These are phyloP conservation scores for Aphelenchoides avenae DNA, from an alignment of 1,140 invertebrate genomes.

Conservation along the genomic window DNA sequence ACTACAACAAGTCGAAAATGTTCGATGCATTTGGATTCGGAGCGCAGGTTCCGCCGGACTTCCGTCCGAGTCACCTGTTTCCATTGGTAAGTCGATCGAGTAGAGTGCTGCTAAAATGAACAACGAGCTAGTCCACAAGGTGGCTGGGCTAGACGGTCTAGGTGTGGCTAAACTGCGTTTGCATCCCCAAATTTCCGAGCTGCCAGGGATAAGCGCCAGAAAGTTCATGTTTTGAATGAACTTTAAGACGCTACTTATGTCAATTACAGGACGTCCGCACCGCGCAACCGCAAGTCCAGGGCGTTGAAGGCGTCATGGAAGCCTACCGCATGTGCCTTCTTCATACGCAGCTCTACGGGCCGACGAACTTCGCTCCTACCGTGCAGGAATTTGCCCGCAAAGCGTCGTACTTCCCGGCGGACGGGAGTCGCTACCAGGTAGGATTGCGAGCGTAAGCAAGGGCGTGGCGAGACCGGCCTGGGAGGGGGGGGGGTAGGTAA, in stretches of 20 bases:
- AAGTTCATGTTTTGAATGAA: background rate
- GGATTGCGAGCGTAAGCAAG: no score
- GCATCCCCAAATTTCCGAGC: background rate
- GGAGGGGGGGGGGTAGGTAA: no score
- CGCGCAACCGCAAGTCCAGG: conserved; percentile 64
- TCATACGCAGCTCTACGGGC: conserved; percentile 67
- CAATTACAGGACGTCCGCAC: conserved; percentile 22
- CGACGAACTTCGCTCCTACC: conserved; percentile 68
- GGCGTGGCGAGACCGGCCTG: no score
- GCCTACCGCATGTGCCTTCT: conserved; percentile 61
- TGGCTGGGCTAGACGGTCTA: no score
- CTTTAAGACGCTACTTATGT: background rate
- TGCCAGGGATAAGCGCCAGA: background rate
- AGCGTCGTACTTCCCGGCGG: conserved; percentile 60
- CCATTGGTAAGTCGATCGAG: conserved; percentile 32
- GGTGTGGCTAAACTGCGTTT: no score
- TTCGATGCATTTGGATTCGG: conserved; percentile 57
- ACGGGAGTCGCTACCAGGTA: conserved; percentile 61
- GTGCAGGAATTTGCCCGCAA: conserved; percentile 65
- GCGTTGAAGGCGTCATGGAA: conserved; percentile 60
- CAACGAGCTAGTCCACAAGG: no score
- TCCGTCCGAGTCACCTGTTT: conserved; percentile 39
- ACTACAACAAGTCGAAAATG: conserved; percentile 63
- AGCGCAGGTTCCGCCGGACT: conserved; percentile 32
- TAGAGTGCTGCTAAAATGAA: background rate